A percentile compares a stretch with the other conserved stretches of the same genome.
Conservation (phyloP, 1,140 invertebrate genomes). For the Glossosoma conforme region DNA sequence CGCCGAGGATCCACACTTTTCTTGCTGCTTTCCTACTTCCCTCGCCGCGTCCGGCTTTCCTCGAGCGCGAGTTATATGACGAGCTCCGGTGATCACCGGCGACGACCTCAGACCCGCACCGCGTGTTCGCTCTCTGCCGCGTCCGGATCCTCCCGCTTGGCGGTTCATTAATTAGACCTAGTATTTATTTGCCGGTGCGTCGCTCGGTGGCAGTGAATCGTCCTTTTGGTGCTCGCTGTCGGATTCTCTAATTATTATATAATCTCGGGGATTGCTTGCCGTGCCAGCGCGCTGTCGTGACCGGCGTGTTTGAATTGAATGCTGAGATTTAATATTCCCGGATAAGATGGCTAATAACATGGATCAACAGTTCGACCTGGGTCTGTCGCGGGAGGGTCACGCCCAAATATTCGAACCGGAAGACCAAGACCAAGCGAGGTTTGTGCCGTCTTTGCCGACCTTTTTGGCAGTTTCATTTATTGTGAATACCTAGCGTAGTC, state of each 20-base stretch:
- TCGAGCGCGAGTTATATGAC: background rate
- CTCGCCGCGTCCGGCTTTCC: background rate
- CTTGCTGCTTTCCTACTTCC: background rate
- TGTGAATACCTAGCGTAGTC: background rate
- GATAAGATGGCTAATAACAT: constrained; percentile 24
- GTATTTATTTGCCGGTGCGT: too few relatives aligned
- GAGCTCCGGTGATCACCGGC: background rate
- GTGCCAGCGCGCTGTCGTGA: too few relatives aligned
- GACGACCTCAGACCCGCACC: background rate
- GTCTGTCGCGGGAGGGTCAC: constrained; percentile 31
- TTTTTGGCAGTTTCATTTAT: background rate
- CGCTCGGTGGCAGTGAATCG: background rate
- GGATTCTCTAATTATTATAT: background rate
- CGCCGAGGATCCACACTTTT: background rate
- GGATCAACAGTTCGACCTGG: constrained; percentile 34
- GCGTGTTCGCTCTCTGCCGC: background rate
- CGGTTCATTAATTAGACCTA: too few relatives aligned
- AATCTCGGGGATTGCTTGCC: background rate
- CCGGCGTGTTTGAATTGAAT: constrained; percentile 1
- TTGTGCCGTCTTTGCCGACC: background rate
- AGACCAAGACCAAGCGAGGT: constrained; percentile 23
- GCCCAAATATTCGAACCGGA: constrained; percentile 35
- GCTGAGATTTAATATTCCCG: background rate
- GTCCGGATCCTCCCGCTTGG: too few relatives aligned
- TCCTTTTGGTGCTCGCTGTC: background rate